These are phyloP conservation scores for Temnopleurus reevesii DNA, from an alignment of 53 echinoderm and acorn worm genomes.

Conservation along the genomic window DNA sequence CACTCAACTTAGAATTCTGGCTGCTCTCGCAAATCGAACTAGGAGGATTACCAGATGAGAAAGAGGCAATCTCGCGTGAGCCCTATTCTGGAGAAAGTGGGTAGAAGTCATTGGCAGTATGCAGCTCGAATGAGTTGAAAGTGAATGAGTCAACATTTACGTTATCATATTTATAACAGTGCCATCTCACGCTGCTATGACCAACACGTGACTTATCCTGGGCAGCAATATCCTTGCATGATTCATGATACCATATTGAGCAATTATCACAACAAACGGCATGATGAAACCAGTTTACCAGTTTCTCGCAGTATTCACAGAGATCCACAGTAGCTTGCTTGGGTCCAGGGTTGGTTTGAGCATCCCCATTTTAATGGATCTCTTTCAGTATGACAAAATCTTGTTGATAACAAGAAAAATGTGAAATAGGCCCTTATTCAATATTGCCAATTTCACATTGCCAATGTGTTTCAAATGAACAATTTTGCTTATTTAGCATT, in stretches of 20 bases:
- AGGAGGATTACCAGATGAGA: not conserved
- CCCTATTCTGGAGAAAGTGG: not conserved
- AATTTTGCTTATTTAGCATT: no score
- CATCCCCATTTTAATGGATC: no score
- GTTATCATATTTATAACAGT: constrained; percentile 51
- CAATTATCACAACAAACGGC: constrained; percentile 56
- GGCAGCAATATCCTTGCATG: not conserved
- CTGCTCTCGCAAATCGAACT: constrained; percentile 23
- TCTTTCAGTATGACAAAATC: no score
- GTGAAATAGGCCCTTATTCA: no score
- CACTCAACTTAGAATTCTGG: not conserved
- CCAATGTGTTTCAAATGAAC: no score
- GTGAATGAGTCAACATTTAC: constrained; percentile 38
- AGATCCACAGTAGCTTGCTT: constrained; percentile 33
- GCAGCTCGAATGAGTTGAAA: constrained; percentile 49
- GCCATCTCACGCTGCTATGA: constrained; percentile 14
- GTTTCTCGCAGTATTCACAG: constrained; percentile 47
- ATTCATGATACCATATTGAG: constrained; percentile 55
- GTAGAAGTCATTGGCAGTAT: constrained; percentile 27
- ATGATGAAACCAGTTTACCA: constrained; percentile 46
- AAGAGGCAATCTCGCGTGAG: not conserved
- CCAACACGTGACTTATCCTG: not conserved
- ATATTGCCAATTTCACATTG: no score
- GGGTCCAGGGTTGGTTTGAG: constrained; percentile 51
- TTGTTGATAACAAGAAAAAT: no score